These are phyloP conservation scores for Bilobella aurantiaca DNA, from an alignment of 1,140 invertebrate species.

Conservation along the genomic window DNA sequence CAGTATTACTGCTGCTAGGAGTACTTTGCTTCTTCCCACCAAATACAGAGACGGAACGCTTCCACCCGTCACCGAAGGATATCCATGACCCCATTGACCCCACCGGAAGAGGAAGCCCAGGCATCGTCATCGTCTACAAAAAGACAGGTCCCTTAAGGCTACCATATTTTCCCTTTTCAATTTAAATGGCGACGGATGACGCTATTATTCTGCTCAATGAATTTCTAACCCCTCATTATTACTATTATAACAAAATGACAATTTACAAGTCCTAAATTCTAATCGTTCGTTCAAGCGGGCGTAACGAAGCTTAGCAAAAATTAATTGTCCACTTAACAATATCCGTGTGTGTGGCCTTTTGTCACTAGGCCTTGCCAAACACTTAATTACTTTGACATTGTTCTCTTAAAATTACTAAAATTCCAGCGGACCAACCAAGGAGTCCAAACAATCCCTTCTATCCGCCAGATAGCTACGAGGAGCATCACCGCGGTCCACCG, in stretches of 20 bases:
- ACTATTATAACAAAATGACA: too few relatives aligned
- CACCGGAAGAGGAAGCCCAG: slow-evolving; percentile 28
- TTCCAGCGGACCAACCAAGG: not conserved
- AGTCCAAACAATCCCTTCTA: slow-evolving; percentile 3
- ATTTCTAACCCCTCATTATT: too few relatives aligned
- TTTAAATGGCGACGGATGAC: too few relatives aligned
- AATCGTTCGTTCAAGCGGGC: too few relatives aligned
- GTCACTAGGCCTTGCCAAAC: too few relatives aligned
- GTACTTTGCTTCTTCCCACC: not conserved
- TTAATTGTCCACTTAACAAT: too few relatives aligned
- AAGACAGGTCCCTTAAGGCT: slow-evolving; percentile 24
- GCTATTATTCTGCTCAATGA: too few relatives aligned
- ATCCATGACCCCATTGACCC: slow-evolving; percentile 31
- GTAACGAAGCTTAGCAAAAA: too few relatives aligned
- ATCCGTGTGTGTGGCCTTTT: too few relatives aligned
- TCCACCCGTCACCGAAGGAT: slow-evolving; percentile 22
- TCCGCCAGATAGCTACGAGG: slow-evolving; percentile 3
- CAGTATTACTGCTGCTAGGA: not conserved
- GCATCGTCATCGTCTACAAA: slow-evolving; percentile 35
- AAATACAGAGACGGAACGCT: slow-evolving; percentile 8
- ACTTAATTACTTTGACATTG: too few relatives aligned
- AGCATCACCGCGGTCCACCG: slow-evolving; percentile 7
- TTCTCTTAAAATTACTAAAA: too few relatives aligned
- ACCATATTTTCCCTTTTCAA: not conserved
- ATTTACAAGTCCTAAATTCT: too few relatives aligned